Conservation (phyloP, 1,140 invertebrate genomes). For the Oncopodura yosiiana region DNA sequence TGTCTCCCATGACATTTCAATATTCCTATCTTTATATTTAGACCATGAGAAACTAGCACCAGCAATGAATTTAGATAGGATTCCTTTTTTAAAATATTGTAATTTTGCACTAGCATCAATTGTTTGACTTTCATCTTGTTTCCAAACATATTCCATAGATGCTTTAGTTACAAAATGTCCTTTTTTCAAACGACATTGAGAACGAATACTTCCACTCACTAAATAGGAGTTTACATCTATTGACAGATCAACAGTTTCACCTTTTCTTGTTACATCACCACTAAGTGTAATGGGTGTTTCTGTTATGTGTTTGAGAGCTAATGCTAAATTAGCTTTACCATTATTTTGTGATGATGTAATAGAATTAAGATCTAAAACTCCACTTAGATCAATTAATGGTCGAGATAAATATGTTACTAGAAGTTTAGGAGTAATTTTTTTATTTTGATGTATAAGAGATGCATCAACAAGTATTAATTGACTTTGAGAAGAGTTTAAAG, state of each 20-base stretch:
- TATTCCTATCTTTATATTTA: slow-evolving; percentile 34
- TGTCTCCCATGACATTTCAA: slow-evolving; percentile 36
- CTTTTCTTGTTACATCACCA: slow-evolving; percentile 33
- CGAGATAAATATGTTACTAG: slow-evolving; percentile 21
- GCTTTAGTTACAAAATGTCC: slow-evolving; percentile 33
- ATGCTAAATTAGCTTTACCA: slow-evolving; percentile 36
- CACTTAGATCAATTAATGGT: slow-evolving; percentile 31
- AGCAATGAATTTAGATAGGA: slow-evolving; percentile 32
- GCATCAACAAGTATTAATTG: slow-evolving; percentile 33
- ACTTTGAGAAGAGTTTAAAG: slow-evolving; percentile 30
- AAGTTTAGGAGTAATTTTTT: slow-evolving; percentile 28
- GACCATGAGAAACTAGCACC: slow-evolving; percentile 20
- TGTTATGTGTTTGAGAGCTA: slow-evolving; percentile 36
- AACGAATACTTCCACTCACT: slow-evolving; percentile 35
- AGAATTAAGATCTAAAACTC: slow-evolving; percentile 27
- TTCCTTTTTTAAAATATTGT: slow-evolving; percentile 29
- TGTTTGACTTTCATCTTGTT: slow-evolving; percentile 28
- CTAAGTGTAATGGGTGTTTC: slow-evolving; percentile 34
- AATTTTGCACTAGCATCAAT: slow-evolving; percentile 36
- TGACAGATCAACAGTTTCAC: slow-evolving; percentile 24
- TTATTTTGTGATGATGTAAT: neutral
- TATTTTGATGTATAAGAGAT: slow-evolving; percentile 20
- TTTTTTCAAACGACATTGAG: slow-evolving; percentile 28
- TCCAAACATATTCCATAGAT: slow-evolving; percentile 35
- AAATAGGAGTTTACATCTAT: slow-evolving; percentile 33